Base-by-base conservation (phyloP, 2,113 vertebrate species). In the Ibidorhyncha struthersii region DNA sequence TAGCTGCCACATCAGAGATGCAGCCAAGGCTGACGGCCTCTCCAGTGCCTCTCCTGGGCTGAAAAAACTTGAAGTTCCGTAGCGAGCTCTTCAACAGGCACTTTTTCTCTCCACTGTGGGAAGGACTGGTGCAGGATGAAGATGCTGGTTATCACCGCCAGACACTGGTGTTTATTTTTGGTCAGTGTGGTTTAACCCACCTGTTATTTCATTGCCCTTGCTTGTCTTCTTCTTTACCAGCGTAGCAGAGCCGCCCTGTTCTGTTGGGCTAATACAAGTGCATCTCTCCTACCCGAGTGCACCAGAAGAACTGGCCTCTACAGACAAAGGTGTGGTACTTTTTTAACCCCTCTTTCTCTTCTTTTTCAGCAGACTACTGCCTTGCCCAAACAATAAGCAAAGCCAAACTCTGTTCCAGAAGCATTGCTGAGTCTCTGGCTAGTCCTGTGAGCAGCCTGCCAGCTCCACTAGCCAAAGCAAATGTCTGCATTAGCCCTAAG, bases 391-490 rank as follows among this genome's bases (percentile, higher is more conserved):
- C 0, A 11, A 34, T 26, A 34, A 92, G 43, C 0, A 0, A 47
- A 63, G 83, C 20, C 43, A 52, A 38, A 49, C 79, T 73, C 67
- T 3, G 0, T 65, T 91, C 80, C 83, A 81, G 62, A 83, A 52
- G 84, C 82, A 14, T 67, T 72, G 40, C 65, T 20, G 80, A 59
- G 69, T 41, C 71, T 89, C 62, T 81, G 73, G 79, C 87, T 59
- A 65, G 52, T 56, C 41, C 58, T 12, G 17, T 2, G 15, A 74
- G 73, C 73, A 63, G 81, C 78, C 49, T 89, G 83, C 69, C 96
- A 95, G 69, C 83, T 79, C 47, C 84, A 20, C 69, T 41, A 9
- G 93, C 84, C 94, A 95, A 87, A 41, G 76, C 58, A 78, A 95
- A 82, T 66, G 86, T 55, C 96, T 91, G 80, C 36, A 18, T 6